Evolutionary conservation across 2,888 invertebrate genomes (phyloP).

Genomic region (Tinea trinotella): DNA sequence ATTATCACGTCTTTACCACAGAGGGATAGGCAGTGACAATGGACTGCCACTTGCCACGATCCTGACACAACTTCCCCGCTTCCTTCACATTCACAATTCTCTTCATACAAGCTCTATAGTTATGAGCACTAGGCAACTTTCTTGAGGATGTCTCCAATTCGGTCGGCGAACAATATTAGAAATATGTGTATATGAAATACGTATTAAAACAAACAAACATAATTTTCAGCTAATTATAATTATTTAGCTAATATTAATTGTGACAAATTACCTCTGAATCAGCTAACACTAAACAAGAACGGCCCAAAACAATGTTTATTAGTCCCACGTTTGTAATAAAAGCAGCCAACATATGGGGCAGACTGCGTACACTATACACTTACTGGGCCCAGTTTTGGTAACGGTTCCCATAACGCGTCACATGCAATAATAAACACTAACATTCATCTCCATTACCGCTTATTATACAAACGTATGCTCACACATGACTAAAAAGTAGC

Average conservation of each 20-base stretch:
- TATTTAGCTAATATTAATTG: slow-evolving; percentile 1
- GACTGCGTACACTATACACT: slow-evolving; percentile 1
- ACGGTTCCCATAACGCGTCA: not conserved
- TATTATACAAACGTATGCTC: not conserved
- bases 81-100: no score
- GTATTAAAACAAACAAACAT: no score
- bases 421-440: not conserved
- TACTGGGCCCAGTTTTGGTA: slow-evolving; percentile 1
- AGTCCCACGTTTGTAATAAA: slow-evolving; percentile 36
- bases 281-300: slow-evolving; percentile 16
- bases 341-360: slow-evolving; percentile 15
- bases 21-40: no score
- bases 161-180: no score
- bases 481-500: not conserved
- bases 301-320: slow-evolving; percentile 29
- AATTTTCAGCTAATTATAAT: not conserved
- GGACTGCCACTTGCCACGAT: no score
- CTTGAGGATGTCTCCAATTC: no score
- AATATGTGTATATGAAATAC: no score
- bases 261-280: slow-evolving; percentile 7
- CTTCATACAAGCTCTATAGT: no score
- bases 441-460: not conserved
- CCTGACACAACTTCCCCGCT: no score
- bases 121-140: no score
- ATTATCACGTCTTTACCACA: no score